These are phyloP conservation scores for Poeciliopsis turrubarensis DNA, from an alignment of 2,113 vertebrate genomes.

Conservation along the genomic window DNA sequence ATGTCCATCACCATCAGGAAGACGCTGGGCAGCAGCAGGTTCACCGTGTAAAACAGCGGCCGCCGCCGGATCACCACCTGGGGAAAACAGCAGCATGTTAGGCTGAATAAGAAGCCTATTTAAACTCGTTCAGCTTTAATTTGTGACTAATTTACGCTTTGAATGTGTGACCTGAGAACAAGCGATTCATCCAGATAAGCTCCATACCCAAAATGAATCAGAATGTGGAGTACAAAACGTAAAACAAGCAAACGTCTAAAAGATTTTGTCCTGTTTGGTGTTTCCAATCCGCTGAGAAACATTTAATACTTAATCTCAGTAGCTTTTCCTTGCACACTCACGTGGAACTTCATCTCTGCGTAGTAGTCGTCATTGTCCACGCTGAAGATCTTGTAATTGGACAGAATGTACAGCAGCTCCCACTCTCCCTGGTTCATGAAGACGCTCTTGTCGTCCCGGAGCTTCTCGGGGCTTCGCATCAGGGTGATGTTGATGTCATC, in stretches of 20 bases:
- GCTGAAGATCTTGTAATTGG: slow-evolving; percentile 87
- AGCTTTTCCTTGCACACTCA: slow-evolving; percentile 72
- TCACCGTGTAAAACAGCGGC: slow-evolving; percentile 94
- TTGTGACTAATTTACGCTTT: not conserved
- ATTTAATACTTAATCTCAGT: not conserved
- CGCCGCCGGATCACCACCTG: slow-evolving; percentile 95
- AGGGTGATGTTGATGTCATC: slow-evolving; percentile 95
- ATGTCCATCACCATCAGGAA: slow-evolving; percentile 98
- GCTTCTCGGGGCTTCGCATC: slow-evolving; percentile 88
- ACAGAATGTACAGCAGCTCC: slow-evolving; percentile 93
- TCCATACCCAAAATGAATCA: not conserved
- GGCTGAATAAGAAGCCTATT: not conserved
- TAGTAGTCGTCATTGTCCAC: slow-evolving; percentile 85
- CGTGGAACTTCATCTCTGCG: slow-evolving; percentile 95
- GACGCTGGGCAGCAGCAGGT: slow-evolving; percentile 92
- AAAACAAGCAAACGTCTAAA: no score
- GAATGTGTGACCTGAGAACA: not conserved
- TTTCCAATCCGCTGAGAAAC: no score
- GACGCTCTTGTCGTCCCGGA: slow-evolving; percentile 87
- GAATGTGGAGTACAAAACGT: no score
- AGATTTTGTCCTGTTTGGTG: no score
- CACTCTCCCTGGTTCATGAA: slow-evolving; percentile 99
- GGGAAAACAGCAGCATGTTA: not conserved
- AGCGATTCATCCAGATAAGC: not conserved
- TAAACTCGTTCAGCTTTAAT: not conserved